phyloP scores from a whole-genome alignment of 2,888 invertebrate species.

The Ectemnius continuus region DNA sequence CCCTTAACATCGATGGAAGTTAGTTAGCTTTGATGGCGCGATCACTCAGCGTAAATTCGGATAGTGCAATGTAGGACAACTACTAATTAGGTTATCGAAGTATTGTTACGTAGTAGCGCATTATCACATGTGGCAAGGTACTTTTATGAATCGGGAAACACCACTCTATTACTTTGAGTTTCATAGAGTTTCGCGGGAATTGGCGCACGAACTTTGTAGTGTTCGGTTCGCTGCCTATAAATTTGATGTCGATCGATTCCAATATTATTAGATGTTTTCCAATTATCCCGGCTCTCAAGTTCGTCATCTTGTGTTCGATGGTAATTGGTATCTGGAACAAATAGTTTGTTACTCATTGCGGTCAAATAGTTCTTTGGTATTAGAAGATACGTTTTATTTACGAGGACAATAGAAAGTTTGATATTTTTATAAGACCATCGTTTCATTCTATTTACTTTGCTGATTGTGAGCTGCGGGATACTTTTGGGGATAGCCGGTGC shows the following conservation, averaged over 20 bases:
- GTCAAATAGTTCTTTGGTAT: background rate
- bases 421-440: background rate
- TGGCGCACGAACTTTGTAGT: background rate
- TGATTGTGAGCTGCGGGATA: background rate
- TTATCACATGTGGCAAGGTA: background rate
- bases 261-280: background rate
- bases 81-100: background rate
- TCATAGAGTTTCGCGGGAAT: background rate
- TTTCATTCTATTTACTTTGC: slow-evolving; percentile 20
- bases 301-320: background rate
- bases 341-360: background rate
- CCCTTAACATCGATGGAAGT: background rate
- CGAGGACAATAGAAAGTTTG: background rate
- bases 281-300: background rate
- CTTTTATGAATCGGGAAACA: background rate
- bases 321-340: background rate
- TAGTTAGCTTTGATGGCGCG: background rate
- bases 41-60: background rate
- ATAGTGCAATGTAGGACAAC: background rate
- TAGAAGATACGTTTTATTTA: background rate
- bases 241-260: background rate
- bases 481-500: background rate
- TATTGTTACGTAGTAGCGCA: background rate
- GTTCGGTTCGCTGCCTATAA: background rate
- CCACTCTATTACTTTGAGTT: background rate